Base-by-base conservation (phyloP, 2,888 invertebrate species). In the Apomyelois bistriatella region DNA sequence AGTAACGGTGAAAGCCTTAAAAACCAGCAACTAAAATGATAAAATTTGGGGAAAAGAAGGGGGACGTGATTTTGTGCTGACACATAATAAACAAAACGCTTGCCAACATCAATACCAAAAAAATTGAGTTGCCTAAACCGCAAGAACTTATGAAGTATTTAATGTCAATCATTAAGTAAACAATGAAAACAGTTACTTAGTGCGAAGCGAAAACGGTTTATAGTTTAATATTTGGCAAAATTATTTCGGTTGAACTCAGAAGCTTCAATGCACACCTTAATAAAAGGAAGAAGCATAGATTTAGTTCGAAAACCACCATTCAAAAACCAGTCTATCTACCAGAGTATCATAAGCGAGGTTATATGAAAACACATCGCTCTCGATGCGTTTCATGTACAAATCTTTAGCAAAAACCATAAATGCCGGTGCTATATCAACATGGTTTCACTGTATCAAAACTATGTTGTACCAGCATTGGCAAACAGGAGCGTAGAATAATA, bases 281-380 rank as follows among this genome's bases (percentile, higher is more conserved):
- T 74, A 73, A 71, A 73, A 78, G 73, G 67, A 88, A 87, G 86
- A 80, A 70, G 79, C 75, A 78, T 61, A 82, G 77, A 81, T 83
- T 85, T 74, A 82, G 82, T 83, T 79, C 61, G 66, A 78, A 80
- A 82, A 83, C 80, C 85, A 85, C 75, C 85, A 88, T 85, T 85
- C 82, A 77, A 76, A 80, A 79, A 78, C 78, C 79, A 82, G 73
- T 75, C 85, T 82, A 88, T 82, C 87, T 88, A 89, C 89, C 74
- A 75, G 66, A 71, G 82, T 80, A 80, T 75, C 82, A 78, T 72
- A 88, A 89, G 88, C 88, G 78, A 82, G 75, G 83, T 86, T 85
- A 85, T 82, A 74, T 72, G 74, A 76, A n/a, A 76, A 72, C 70
- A 70, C 70, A 73, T 74, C 74, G 65, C 61, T 62, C 58, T 52